Evolutionary conservation across 2,113 vertebrate genomes (phyloP), one percentile per base, ranked within the genome.

Genomic region (Octodon degus): DNA sequence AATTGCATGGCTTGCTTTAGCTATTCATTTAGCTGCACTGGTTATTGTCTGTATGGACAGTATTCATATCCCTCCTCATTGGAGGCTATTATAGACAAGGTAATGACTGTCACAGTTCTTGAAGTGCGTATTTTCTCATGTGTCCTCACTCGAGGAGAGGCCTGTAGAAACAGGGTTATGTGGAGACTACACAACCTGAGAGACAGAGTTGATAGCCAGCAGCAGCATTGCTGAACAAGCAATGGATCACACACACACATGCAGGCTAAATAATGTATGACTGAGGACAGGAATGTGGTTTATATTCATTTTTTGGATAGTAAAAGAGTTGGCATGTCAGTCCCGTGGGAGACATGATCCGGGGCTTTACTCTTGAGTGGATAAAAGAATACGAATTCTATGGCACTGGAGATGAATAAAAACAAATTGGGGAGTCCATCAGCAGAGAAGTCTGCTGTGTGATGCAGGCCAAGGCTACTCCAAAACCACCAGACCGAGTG

Each of bases 301-400:
- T 7, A 62, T 70, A 91, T 95, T 97, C 96, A 96, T 97, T 74
- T 89, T 89, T 96, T 34, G 3, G 34, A 90, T 92, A 95, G 82
- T 88, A 94, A 95, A 96, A 98, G 95, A 97, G 88, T 96, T 97
- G 97, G 40, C 16, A 13, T 94, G 72, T 90, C 0, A 2, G 2
- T 96, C 86, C 89, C 97, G n/a, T 72, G 94, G 88, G 96, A 70
- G 94, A 97, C 58, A 93, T 92, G 97, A 98, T 97, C 93, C 96
- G 97, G 92, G 95, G 93, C 79, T 94, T 98, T 96, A 93, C 94
- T 97, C 97, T 97, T 93, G 97, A 98, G 97, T 97, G 93, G 82
- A 97, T 98, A 96, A 98, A 98, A 97, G 92, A 97, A 91, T 97
- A 98, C 95, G 97, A 98, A 98, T 97, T 67, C 97, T 90, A 63